phyloP scores from a whole-genome alignment of 2,113 vertebrate genomes.

The Greenwoodochromis staneri region DNA sequence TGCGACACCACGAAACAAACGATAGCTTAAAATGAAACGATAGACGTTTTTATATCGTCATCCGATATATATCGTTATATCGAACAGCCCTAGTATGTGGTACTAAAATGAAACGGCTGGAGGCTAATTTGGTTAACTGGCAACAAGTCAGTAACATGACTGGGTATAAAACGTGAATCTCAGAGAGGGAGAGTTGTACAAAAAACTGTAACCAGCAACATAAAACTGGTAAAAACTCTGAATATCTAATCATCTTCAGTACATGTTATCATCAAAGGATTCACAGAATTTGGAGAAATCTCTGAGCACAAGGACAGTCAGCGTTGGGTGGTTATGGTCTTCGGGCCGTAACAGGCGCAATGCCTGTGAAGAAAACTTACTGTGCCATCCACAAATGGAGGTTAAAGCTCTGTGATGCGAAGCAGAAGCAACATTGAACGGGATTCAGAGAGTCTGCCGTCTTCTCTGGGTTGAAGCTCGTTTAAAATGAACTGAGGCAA shows the following conservation, averaged over 20 bases:
- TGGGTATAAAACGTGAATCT: background rate
- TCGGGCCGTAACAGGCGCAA: accelerated
- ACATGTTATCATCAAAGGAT: background rate
- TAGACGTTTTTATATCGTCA: background rate
- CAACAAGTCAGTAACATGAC: background rate
- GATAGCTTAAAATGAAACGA: accelerated
- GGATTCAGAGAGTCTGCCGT: background rate
- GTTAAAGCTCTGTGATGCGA: background rate
- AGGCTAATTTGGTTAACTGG: background rate
- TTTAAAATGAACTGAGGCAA: background rate
- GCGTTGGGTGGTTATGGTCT: background rate
- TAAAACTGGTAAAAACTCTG: background rate
- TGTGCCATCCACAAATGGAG: background rate
- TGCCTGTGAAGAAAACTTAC: background rate
- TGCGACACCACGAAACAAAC: too few relatives aligned
- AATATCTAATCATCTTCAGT: background rate
- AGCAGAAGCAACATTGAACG: background rate
- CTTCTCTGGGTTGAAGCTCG: background rate
- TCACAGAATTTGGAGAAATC: background rate
- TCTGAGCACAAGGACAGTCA: background rate
- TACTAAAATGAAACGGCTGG: background rate
- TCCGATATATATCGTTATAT: background rate
- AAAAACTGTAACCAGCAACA: background rate
- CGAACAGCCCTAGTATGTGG: background rate
- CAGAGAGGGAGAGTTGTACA: background rate